These are phyloP conservation scores for Hyperoplus lanceolatus DNA, from an alignment of 2,797 vertebrate genomes.

Conservation along the genomic window DNA sequence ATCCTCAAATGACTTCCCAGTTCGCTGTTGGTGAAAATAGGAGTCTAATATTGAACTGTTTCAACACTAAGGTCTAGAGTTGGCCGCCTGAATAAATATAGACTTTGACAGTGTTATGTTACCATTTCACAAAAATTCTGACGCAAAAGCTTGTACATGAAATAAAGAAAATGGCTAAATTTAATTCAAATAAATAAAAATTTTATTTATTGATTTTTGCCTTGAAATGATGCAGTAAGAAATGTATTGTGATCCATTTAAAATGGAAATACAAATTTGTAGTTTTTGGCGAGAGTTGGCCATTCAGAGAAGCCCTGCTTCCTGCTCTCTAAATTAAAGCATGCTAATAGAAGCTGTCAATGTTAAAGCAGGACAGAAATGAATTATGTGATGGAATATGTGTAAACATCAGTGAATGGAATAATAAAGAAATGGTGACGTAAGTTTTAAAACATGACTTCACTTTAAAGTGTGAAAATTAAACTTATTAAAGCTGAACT, in stretches of 20 bases:
- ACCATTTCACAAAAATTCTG: not conserved
- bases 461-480: not conserved
- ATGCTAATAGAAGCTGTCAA: not conserved
- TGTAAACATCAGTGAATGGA: not conserved
- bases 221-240: not conserved
- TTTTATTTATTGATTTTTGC: not conserved
- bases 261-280: not conserved
- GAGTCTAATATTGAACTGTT: not conserved
- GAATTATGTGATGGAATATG: not conserved
- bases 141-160: not conserved
- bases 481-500: not conserved
- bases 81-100: not conserved
- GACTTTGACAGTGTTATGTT: not conserved
- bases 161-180: not conserved
- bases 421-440: not conserved
- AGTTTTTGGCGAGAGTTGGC: not conserved
- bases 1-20: slow-evolving; percentile 19
- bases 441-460: not conserved
- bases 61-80: no score
- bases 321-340: not conserved
- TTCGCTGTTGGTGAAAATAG: not conserved
- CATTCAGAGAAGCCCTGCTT: not conserved
- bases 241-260: no score
- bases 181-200: not conserved
- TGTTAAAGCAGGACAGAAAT: not conserved